A percentile compares a stretch with the other conserved stretches of the same genome.
phyloP scores from a whole-genome alignment of 1,140 invertebrate genomes.

The Drosophila melanogaster region Release_6_plus_ISO1_MT NT_033777.3:5599501-5600000 shows the following conservation, averaged over 20 bases:
- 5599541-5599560: too few relatives aligned
- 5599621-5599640: slow-evolving; percentile 48
- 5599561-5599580: neutral
- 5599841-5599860: slow-evolving; percentile 76
- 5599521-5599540: too few relatives aligned
- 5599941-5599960: slow-evolving; percentile 33
- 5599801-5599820: slow-evolving; percentile 42
- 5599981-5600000: slow-evolving; percentile 6
- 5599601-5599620: neutral
- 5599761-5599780: slow-evolving; percentile 72
- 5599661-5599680: slow-evolving; percentile 27
- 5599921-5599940: slow-evolving; percentile 4
- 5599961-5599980: slow-evolving; percentile 12
- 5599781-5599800: slow-evolving; percentile 53
- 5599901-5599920: slow-evolving; percentile 29
- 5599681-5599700: slow-evolving; percentile 9
- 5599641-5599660: slow-evolving; percentile 58
- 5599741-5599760: slow-evolving; percentile 48
- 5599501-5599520: too few relatives aligned
- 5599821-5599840: slow-evolving; percentile 63
- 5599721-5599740: slow-evolving; percentile 20
- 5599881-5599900: slow-evolving; percentile 70
- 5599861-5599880: slow-evolving; percentile 38
- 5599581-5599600: neutral
- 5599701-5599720: slow-evolving; percentile 1